phyloP scores from a whole-genome alignment of 2,888 invertebrate species.

The Acrobasis consociella region DNA sequence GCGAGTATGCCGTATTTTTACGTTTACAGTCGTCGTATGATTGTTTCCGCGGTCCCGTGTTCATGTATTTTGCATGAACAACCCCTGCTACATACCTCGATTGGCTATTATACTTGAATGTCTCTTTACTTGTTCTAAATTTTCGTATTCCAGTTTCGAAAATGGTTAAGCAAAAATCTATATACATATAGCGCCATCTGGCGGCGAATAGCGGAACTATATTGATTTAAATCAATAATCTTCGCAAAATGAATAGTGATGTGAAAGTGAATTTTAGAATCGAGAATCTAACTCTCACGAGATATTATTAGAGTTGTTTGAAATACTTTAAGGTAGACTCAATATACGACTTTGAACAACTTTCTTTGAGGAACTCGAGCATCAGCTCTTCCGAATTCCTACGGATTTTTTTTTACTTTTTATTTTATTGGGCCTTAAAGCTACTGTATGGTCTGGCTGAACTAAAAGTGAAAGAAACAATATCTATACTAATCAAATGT shows the following conservation, averaged over 20 bases:
- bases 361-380: too few relatives aligned
- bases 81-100: constrained; percentile 4
- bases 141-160: background rate
- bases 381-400: too few relatives aligned
- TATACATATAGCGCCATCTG: constrained; percentile 63
- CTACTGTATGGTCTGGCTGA: too few relatives aligned
- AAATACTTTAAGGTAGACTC: too few relatives aligned
- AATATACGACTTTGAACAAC: too few relatives aligned
- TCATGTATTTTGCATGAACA: constrained; percentile 40
- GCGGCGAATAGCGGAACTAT: constrained; percentile 58
- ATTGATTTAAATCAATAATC: constrained; percentile 52
- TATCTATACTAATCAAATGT: too few relatives aligned
- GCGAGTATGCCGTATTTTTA: constrained; percentile 61
- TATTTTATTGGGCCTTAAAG: too few relatives aligned
- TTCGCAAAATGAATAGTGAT: background rate
- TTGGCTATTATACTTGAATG: constrained; percentile 2
- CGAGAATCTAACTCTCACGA: too few relatives aligned
- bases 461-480: too few relatives aligned
- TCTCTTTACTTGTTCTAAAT: background rate
- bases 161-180: background rate
- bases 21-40: constrained; percentile 46
- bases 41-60: constrained; percentile 47
- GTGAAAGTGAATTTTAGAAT: too few relatives aligned
- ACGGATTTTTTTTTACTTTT: too few relatives aligned
- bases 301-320: too few relatives aligned